Conservation (phyloP, 2,113 vertebrate genomes). For the Clarias macrocephalus region DNA sequence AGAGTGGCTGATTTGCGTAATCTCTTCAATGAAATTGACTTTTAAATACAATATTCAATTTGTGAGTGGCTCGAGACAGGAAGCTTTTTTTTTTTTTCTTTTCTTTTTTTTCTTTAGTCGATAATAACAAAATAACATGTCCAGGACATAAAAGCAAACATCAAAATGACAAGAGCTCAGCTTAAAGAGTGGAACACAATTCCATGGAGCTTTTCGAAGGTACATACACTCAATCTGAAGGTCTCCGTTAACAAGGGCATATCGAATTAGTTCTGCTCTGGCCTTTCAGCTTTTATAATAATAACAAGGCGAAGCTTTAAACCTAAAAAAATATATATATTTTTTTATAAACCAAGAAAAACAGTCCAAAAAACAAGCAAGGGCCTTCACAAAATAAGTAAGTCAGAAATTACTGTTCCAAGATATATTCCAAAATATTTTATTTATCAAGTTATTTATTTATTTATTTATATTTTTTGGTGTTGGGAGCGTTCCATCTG, state of each 20-base stretch:
- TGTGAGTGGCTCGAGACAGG: slow-evolving; percentile 59
- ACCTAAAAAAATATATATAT: slow-evolving; percentile 48
- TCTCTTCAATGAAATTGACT: slow-evolving; percentile 77
- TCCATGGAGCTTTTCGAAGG: slow-evolving; percentile 61
- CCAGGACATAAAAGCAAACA: slow-evolving; percentile 76
- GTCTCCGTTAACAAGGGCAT: slow-evolving; percentile 64
- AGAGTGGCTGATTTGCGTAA: slow-evolving; percentile 75
- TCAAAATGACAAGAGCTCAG: slow-evolving; percentile 64
- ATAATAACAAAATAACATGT: slow-evolving; percentile 79
- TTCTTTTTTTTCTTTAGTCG: slow-evolving; percentile 61
- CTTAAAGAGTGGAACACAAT: slow-evolving; percentile 54
- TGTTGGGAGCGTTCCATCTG: background rate
- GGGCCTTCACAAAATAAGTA: slow-evolving; percentile 29
- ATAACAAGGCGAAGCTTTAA: slow-evolving; percentile 55
- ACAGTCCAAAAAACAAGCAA: slow-evolving; percentile 42
- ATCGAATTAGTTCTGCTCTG: slow-evolving; percentile 63
- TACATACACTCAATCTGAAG: slow-evolving; percentile 67
- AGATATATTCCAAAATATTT: background rate
- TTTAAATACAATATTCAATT: slow-evolving; percentile 81
- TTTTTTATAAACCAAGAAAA: slow-evolving; percentile 18
- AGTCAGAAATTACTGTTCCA: background rate
- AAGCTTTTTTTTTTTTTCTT: slow-evolving; percentile 41
- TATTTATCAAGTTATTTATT: no score
- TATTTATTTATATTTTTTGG: no score
- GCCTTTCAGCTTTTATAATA: slow-evolving; percentile 62